These are phyloP conservation scores for Prionailurus bengalensis DNA, from an alignment of 2,113 vertebrate species.

Conservation along the genomic window DNA sequence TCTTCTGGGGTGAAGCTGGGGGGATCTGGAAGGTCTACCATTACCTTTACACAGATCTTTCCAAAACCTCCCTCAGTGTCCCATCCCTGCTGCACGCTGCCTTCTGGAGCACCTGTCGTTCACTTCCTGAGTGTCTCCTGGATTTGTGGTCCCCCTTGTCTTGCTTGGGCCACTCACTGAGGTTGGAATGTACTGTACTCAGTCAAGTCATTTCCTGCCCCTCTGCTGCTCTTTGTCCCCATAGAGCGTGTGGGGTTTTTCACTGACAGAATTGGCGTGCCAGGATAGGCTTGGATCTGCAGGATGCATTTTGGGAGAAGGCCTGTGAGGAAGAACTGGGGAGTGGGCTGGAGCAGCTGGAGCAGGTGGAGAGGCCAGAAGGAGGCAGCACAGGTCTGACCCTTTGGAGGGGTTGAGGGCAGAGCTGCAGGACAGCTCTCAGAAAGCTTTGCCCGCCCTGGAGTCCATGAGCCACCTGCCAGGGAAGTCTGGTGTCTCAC, in stretches of 20 bases:
- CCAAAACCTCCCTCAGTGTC: background rate
- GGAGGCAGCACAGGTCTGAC: background rate
- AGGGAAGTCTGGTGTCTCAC: background rate
- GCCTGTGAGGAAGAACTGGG: background rate
- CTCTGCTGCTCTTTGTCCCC: background rate
- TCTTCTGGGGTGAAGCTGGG: background rate
- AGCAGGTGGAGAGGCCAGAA: no score
- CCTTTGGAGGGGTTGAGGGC: background rate
- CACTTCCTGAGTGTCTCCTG: background rate
- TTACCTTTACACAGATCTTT: background rate
- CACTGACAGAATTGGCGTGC: background rate
- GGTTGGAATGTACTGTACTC: background rate
- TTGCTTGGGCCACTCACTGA: background rate
- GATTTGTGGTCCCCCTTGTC: background rate
- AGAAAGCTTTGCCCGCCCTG: background rate
- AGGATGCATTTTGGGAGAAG: background rate
- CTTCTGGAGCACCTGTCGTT: background rate
- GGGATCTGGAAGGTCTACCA: background rate
- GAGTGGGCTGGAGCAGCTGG: background rate
- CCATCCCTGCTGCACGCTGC: background rate
- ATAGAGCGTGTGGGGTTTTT: background rate
- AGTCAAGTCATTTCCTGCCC: background rate
- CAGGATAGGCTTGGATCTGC: background rate
- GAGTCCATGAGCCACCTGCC: background rate
- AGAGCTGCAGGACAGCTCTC: background rate